Percentiles rank a stretch among this genome's conserved stretches.
Conservation (phyloP, 2,113 vertebrate genomes). For the Chionodraco myersi region DNA sequence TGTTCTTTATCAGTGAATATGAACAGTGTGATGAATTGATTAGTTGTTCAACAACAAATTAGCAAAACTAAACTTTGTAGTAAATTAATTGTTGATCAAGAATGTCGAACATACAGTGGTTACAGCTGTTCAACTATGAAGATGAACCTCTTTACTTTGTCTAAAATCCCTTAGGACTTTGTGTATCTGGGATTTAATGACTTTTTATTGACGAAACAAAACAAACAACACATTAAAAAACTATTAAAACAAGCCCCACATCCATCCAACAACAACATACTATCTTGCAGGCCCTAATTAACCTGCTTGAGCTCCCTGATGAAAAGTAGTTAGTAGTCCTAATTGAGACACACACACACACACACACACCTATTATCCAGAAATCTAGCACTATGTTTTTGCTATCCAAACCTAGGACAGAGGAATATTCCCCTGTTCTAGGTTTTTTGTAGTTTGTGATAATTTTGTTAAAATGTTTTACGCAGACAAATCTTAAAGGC, state of each 20-base stretch:
- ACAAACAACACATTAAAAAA: background rate
- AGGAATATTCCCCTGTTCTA: too few relatives aligned
- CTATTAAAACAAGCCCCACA: background rate
- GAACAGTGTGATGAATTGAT: background rate
- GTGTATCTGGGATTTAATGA: background rate
- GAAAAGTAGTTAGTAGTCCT: too few relatives aligned
- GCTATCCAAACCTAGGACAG: too few relatives aligned
- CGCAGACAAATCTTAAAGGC: too few relatives aligned
- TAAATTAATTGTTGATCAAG: background rate
- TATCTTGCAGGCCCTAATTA: background rate
- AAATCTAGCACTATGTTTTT: too few relatives aligned
- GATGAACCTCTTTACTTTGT: background rate
- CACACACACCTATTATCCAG: too few relatives aligned
- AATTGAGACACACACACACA: too few relatives aligned
- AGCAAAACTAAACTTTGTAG: background rate
- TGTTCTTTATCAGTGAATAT: background rate
- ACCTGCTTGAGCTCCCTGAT: too few relatives aligned
- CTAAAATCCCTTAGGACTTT: background rate
- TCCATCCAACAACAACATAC: background rate
- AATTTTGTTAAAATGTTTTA: too few relatives aligned
- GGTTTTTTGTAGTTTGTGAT: too few relatives aligned
- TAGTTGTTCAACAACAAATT: background rate
- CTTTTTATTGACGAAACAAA: background rate
- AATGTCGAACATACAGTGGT: background rate
- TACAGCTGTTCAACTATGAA: background rate